Evolutionary conservation across 2,888 invertebrate species (phyloP).

Genomic region (Brenthis hecate): DNA sequence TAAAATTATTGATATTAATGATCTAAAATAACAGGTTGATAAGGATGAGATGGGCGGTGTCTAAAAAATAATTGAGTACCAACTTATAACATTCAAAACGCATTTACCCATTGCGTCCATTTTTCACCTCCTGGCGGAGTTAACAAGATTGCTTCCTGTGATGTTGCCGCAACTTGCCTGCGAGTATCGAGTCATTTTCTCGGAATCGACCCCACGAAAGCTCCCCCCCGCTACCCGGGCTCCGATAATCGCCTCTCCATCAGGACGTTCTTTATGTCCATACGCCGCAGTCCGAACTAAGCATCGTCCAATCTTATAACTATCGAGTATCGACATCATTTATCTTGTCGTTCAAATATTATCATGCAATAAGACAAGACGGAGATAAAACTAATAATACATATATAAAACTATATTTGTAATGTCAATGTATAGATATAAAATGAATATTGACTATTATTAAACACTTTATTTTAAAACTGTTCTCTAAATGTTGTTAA

Average conservation of each 20-base stretch:
- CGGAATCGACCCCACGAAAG: constrained; percentile 57
- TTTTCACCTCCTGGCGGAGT: constrained; percentile 68
- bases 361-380: neutral
- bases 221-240: constrained; percentile 47
- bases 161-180: constrained; percentile 72
- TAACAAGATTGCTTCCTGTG: constrained; percentile 72
- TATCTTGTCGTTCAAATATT: constrained; percentile 16
- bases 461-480: too few species aligned
- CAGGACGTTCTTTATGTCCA: constrained; percentile 51
- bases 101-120: constrained; percentile 52
- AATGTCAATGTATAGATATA: neutral
- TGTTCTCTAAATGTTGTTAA: too few species aligned
- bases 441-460: too few species aligned
- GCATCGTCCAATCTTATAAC: constrained; percentile 12
- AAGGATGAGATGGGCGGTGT: constrained; percentile 42
- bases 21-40: constrained; percentile 32
- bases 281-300: constrained; percentile 23
- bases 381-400: neutral
- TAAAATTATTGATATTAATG: too few species aligned
- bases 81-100: constrained; percentile 50
- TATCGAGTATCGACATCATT: constrained; percentile 30
- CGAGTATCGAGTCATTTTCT: constrained; percentile 69
- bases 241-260: constrained; percentile 60
- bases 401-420: neutral
- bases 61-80: constrained; percentile 60